phyloP scores from a whole-genome alignment of 1,140 invertebrate species.

The Drosophila equinoxialis region DNA sequence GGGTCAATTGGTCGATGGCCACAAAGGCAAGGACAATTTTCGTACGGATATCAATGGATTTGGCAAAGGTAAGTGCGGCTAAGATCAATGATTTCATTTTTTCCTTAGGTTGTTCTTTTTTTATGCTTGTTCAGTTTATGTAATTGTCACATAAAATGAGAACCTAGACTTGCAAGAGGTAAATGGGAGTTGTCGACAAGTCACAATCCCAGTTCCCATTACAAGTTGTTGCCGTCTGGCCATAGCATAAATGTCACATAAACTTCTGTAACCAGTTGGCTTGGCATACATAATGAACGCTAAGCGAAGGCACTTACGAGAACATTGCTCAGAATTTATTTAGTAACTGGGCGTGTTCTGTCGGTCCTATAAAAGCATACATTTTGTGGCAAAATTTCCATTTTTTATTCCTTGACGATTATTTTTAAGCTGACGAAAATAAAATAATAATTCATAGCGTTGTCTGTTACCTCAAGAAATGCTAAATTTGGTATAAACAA shows the following conservation, averaged over 20 bases:
- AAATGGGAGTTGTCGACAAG: not conserved
- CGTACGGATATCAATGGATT: constrained; percentile 87
- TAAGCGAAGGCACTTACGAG: not conserved
- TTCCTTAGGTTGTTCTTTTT: not conserved
- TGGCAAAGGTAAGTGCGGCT: constrained; percentile 86
- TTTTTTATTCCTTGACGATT: too few relatives aligned
- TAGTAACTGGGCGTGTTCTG: not conserved
- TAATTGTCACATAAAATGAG: constrained; percentile 37
- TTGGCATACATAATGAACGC: constrained; percentile 24
- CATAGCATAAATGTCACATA: constrained; percentile 43
- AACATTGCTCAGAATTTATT: not conserved
- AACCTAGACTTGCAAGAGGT: not conserved
- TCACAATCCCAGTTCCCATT: not conserved
- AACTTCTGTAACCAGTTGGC: constrained; percentile 25
- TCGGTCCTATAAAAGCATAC: too few relatives aligned
- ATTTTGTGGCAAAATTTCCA: too few relatives aligned
- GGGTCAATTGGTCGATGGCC: constrained; percentile 96
- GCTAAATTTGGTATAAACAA: too few relatives aligned
- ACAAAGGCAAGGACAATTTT: constrained; percentile 91
- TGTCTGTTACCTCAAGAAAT: too few relatives aligned
- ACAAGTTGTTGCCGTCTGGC: constrained; percentile 13
- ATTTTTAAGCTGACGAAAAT: too few relatives aligned
- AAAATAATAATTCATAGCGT: too few relatives aligned
- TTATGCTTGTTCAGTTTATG: constrained; percentile 12
- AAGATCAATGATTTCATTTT: constrained; percentile 12